Evolutionary conservation across 2,797 vertebrate species (phyloP), one percentile per base, ranked within the genome.

Genomic region (Phoebastria nigripes): DNA sequence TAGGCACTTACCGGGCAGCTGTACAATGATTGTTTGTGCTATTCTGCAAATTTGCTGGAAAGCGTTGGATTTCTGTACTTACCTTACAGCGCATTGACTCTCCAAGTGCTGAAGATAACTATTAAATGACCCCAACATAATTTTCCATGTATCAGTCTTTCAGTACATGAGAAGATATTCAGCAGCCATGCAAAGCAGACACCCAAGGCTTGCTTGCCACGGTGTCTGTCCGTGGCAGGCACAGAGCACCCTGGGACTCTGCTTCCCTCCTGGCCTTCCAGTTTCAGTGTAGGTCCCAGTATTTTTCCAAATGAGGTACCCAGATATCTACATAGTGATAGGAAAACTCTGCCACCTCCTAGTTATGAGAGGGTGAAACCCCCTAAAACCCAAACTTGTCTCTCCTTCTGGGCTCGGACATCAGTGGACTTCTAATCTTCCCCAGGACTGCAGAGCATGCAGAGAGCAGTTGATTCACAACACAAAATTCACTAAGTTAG

Each of bases 161-260:
- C 55, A 54, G 31, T 24, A 44, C 22, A 20, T 24, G 12, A 39
- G 33, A 82, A 84, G 46, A 54, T 15, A 46, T 22, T 66, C 70
- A 62, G 66, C 73, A 87, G 58, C 16, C 15, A 18, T 12, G 33
- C 13, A 52, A 59, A 61, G 41, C 42, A 88, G 69, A 35, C 44
- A 41, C 17, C 33, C 33, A 22, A 29, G 47, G 15, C 11, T 85
- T 71, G n/a, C 15, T 81, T 82, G 41, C 28, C 19, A 8, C 1
- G 1, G 8, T 41, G 15, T 31, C 44, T 44, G 17, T 58, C 51
- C 6, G 1, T 11, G 31, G 31, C 54, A 65, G 72, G 41, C 46
- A 61, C 28, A 41, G 52, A 81, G 12, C 31, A 47, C 0, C 0
- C 15, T 4, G 1, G 42, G 17, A 10, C 59, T 69, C 66, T 77